phyloP scores from a whole-genome alignment of 2,113 vertebrate species.

The Atractosteus spatula region DNA sequence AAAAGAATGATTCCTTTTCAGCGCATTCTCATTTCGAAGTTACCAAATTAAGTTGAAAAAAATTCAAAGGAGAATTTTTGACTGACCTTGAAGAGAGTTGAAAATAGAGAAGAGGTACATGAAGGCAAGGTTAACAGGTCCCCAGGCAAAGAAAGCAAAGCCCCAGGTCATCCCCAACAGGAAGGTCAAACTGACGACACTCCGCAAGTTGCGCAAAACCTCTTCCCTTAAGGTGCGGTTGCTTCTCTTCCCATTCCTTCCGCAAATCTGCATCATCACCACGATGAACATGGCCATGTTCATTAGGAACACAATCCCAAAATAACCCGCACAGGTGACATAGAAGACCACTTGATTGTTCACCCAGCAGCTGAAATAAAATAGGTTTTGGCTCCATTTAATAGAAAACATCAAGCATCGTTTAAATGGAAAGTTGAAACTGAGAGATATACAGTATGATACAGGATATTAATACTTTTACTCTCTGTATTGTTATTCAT shows the following conservation, averaged over 20 bases:
- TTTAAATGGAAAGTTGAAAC: background rate
- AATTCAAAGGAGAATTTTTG: too few species aligned
- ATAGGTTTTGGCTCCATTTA: background rate
- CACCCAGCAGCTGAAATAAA: slow-evolving; percentile 86
- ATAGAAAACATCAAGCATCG: background rate
- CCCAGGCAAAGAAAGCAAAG: slow-evolving; percentile 95
- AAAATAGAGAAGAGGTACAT: slow-evolving; percentile 94
- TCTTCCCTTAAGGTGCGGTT: slow-evolving; percentile 85
- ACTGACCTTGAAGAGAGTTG: slow-evolving; percentile 92
- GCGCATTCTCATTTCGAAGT: too few species aligned
- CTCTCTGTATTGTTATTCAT: background rate
- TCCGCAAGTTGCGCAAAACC: slow-evolving; percentile 86
- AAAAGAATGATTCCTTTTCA: too few species aligned
- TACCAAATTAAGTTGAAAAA: too few species aligned
- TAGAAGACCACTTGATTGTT: slow-evolving; percentile 74
- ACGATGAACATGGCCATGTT: slow-evolving; percentile 97
- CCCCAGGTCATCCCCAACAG: slow-evolving; percentile 97
- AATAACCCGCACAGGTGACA: slow-evolving; percentile 83
- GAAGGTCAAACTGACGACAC: slow-evolving; percentile 90
- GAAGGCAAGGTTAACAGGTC: slow-evolving; percentile 78
- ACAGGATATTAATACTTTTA: background rate
- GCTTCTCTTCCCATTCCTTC: slow-evolving; percentile 90
- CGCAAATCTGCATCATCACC: slow-evolving; percentile 96
- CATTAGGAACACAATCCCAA: slow-evolving; percentile 87
- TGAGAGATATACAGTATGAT: background rate